Evolutionary conservation across 2,113 vertebrate species (phyloP).

Genomic region (Laticauda laticaudata): DNA sequence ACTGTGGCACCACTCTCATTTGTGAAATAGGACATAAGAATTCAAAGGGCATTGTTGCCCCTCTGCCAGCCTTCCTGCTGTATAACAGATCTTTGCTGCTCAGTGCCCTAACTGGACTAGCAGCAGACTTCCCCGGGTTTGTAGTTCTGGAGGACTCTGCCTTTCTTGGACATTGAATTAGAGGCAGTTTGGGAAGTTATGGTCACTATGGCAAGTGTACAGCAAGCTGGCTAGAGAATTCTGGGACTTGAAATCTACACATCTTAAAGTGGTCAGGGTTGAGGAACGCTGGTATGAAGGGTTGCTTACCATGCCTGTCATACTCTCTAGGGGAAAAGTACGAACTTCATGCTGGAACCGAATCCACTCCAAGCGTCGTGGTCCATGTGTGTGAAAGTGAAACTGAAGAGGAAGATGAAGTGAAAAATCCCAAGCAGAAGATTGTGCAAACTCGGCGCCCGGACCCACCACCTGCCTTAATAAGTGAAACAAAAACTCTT

Average conservation of each 20-base stretch:
- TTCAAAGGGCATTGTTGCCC: not conserved
- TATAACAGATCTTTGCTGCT: not conserved
- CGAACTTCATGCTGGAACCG: constrained; percentile 93
- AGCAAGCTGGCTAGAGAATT: not conserved
- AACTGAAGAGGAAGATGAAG: constrained; percentile 84
- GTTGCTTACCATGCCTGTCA: not conserved
- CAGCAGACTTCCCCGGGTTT: not conserved
- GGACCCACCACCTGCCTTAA: constrained; percentile 73
- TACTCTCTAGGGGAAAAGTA: constrained; percentile 87
- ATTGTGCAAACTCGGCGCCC: constrained; percentile 93
- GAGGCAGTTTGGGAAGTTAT: not conserved
- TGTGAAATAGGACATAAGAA: not conserved
- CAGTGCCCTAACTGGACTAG: not conserved
- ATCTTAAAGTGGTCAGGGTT: not conserved
- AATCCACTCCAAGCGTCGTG: constrained; percentile 95
- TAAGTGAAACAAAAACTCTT: constrained; percentile 69
- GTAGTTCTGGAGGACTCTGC: not conserved
- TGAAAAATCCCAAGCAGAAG: constrained; percentile 82
- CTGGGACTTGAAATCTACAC: not conserved
- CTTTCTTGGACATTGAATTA: not conserved
- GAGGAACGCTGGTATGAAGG: not conserved
- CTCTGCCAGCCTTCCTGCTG: not conserved
- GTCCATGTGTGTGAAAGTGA: constrained; percentile 98
- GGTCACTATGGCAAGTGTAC: not conserved
- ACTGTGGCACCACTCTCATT: not conserved